Evolutionary conservation across 2,113 vertebrate genomes (phyloP).

Genomic region (Eira barbara): DNA sequence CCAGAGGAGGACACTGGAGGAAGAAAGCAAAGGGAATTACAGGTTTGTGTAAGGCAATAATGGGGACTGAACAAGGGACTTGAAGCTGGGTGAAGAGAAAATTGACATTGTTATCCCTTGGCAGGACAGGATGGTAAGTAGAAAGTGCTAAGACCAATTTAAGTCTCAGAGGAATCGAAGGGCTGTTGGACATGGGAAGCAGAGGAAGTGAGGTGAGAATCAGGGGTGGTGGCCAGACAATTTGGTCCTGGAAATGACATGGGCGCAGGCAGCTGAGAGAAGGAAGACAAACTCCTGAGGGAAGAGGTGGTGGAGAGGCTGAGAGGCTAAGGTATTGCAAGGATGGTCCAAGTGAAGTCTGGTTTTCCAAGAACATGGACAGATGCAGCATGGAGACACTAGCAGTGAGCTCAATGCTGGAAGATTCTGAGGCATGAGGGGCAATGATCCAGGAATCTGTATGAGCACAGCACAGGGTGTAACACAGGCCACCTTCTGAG

Average conservation of each 20-base stretch:
- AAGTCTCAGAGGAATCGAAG: neutral
- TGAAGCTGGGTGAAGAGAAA: neutral
- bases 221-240: neutral
- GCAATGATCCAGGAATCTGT: neutral
- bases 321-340: neutral
- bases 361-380: neutral
- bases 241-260: rapidly evolving
- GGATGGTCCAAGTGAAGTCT: neutral
- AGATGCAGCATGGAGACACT: neutral
- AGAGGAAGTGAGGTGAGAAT: neutral
- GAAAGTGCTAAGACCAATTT: neutral
- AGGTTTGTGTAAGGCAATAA: neutral
- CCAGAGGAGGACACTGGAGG: neutral
- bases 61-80: rapidly evolving
- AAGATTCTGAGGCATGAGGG: neutral
- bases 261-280: neutral
- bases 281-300: neutral
- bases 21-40: neutral
- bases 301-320: neutral
- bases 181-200: neutral
- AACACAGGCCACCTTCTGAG: neutral
- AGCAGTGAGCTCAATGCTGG: neutral
- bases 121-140: neutral
- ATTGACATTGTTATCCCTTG: neutral
- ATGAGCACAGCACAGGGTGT: neutral